Evolutionary conservation across 1,140 invertebrate species (phyloP), one percentile per base, ranked within the genome.

Genomic region (Maniola jurtina): DNA sequence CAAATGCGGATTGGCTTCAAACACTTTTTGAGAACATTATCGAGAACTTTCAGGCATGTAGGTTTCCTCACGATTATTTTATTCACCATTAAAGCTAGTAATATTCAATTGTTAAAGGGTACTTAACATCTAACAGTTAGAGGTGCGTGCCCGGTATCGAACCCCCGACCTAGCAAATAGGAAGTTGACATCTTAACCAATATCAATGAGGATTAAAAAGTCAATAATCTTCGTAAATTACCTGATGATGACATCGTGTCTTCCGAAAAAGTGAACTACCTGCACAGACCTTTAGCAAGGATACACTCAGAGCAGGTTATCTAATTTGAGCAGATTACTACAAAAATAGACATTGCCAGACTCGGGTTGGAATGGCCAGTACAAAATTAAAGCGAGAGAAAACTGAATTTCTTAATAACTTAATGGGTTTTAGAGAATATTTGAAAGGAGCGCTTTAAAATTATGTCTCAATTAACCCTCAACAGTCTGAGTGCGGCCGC

Each of bases 291-390:
- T 57, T 57, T 57, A 61, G 25, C n/a, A 61, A 55, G 40, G 59
- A 63, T 59, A 68, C 55, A 68, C 57, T 59, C 62, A 40, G 54
- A 59, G 45, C 47, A 52, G 54, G 56, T 63, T 63, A 68, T 68
- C 61, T 68, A 62, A 64, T 64, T 68, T 54, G 61, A 35, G 47
- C n/a, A 63, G 61, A 68, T 68, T 63, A 68, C 57, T 35, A 66
- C 47, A 35, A 54, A 54, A 66, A 66, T 66, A 66, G 64, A 66
- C 36, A 54, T 66, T 66, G 47, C 47, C 52, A 52, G 36, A 11
- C 57, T 54, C 9, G 52, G 48, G 6, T 60, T 16, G 42, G 45
- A 52, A 42, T 65, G 33, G 59, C 42, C 59, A 48, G 59, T 3
- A 50, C 13, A 48, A 61, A 61, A 61, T 61, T 61, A 61, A 61